These are phyloP conservation scores for Stegana nigrithorax DNA, from an alignment of 2,888 invertebrate genomes.

Conservation along the genomic window DNA sequence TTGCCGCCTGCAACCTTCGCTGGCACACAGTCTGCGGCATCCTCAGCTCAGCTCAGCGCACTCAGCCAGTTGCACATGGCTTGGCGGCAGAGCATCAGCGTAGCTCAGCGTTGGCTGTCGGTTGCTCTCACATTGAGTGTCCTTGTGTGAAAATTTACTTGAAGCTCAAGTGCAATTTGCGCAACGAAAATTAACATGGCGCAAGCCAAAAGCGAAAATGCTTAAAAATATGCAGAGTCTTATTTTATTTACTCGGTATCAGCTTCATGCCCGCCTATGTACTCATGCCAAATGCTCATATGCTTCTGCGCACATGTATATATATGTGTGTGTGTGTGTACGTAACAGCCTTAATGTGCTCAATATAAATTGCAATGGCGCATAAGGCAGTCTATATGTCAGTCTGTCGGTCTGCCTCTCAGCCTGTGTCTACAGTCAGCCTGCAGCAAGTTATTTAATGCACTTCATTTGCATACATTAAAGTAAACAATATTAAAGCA, in stretches of 20 bases:
- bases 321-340: neutral
- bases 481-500: no score
- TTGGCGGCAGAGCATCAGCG: neutral
- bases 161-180: constrained; percentile 20
- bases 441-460: no score
- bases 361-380: neutral
- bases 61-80: neutral
- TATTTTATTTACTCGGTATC: no score
- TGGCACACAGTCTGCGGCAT: neutral
- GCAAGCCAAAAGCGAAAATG: neutral
- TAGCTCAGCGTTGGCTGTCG: neutral
- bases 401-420: neutral
- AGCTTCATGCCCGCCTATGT: no score
- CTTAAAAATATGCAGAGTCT: constrained; percentile 1
- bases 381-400: no score
- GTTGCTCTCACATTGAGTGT: constrained; percentile 14
- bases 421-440: no score
- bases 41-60: neutral
- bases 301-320: no score
- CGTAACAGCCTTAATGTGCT: neutral
- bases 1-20: no score
- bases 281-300: no score
- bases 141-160: constrained; percentile 23
- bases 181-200: constrained; percentile 11
- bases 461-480: no score